A percentile compares a stretch with the other conserved stretches of the same genome.
Evolutionary conservation across 2,113 vertebrate genomes (phyloP).

Genomic region (Callithrix jacchus): DNA sequence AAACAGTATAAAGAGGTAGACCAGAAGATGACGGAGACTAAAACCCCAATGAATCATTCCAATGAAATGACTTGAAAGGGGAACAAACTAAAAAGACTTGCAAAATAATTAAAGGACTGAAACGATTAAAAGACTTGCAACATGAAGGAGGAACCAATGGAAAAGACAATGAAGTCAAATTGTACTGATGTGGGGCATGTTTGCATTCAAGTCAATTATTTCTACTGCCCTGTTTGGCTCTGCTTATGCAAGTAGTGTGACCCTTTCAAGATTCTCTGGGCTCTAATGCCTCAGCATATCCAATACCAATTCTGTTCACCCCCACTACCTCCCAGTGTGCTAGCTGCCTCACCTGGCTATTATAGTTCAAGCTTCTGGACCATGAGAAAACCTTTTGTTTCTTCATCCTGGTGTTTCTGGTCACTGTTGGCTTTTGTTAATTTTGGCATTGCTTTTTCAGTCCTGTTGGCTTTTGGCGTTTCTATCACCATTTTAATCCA

Average conservation of each 20-base stretch:
- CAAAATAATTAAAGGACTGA: too few species aligned
- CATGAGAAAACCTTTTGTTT: background rate
- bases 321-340: background rate
- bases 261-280: background rate
- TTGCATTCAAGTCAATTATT: background rate
- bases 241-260: background rate
- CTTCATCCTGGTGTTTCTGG: background rate
- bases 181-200: background rate
- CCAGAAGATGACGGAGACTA: background rate
- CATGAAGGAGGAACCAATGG: background rate
- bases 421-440: background rate
- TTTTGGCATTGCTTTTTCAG: background rate
- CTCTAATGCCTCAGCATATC: background rate
- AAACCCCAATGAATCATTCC: background rate
- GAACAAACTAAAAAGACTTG: background rate
- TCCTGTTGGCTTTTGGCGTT: background rate
- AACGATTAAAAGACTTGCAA: background rate
- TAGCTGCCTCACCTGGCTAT: background rate
- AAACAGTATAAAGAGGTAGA: background rate
- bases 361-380: background rate
- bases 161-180: background rate
- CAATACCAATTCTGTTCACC: background rate
- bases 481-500: background rate
- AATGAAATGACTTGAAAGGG: background rate
- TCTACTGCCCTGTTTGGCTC: background rate